Evolutionary conservation across 2,797 vertebrate species (phyloP), one percentile per base, ranked within the genome.

Genomic region (Brachymystax lenok): DNA sequence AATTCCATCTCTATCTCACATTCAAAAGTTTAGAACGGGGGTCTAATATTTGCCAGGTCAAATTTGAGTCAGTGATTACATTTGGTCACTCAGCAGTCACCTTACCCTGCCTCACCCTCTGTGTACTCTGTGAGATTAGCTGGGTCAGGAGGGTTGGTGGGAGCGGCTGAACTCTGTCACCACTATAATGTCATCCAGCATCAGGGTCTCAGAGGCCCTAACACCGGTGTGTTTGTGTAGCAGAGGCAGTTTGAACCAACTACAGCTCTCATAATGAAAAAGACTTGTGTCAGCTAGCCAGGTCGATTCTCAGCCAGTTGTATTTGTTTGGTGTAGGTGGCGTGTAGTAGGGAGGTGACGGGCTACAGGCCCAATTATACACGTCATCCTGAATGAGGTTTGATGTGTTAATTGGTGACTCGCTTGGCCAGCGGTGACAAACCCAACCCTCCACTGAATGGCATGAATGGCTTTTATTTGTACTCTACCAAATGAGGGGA

Each of bases 311-410:
- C 54, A 13, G 13, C 19, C 19, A 19, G 68, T 40, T 21, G 54
- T 73, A 28, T 86, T 72, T 79, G 68, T 80, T 86, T 83, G 79
- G 63, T 73, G 33, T 79, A 28, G 56, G 69, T 74, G 75, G 5
- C 8, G 52, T 70, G 30, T 70, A 61, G 30, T 7, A 5, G n/a
- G 13, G 35, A 21, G 54, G 35, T 66, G 28, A 19, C 27, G 46
- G 66, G 67, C 56, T 69, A 51, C 35, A 63, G 73, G 35, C 40
- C 19, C 46, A 21, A 74, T 63, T 67, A 5, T 61, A 56, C 64
- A 69, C 69, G 68, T 70, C 78, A 82, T 16, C 72, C 2, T 52
- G 30, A 77, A 83, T 69, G 77, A 82, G 13, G 13, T 0, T 35
- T 84, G 70, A 78, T 66, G 66, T 71, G 50, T 74, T 85, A 71